Percentiles rank a stretch among this genome's conserved stretches.
Evolutionary conservation across 2,888 invertebrate species (phyloP).

Genomic region (Calameuta idolon): DNA sequence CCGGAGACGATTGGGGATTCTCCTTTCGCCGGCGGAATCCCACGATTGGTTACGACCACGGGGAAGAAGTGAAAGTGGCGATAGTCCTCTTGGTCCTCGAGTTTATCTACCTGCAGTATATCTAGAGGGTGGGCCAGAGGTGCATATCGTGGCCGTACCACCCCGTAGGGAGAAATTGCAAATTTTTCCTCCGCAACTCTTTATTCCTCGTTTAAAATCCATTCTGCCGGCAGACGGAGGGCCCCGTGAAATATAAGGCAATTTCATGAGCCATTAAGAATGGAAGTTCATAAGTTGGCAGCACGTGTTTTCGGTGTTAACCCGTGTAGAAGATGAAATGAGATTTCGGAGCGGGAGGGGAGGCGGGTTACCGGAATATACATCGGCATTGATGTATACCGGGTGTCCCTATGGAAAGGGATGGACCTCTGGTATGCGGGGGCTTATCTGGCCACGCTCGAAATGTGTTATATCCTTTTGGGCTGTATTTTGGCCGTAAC

Average conservation of each 20-base stretch:
- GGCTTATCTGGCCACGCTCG: conserved; percentile 29
- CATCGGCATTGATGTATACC: conserved; percentile 44
- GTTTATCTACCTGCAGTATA: not conserved
- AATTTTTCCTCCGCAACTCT: conserved; percentile 5
- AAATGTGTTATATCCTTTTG: conserved; percentile 16
- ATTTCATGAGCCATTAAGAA: conserved; percentile 61
- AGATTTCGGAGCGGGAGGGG: conserved; percentile 45
- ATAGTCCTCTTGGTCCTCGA: not conserved
- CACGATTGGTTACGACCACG: not conserved
- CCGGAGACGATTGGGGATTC: not conserved
- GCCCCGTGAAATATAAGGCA: conserved; percentile 56
- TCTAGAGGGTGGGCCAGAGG: not conserved
- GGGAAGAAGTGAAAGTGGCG: not conserved
- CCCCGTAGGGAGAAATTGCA: not conserved
- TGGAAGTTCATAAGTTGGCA: conserved; percentile 57
- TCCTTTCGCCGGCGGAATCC: not conserved
- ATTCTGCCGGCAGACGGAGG: conserved; percentile 34
- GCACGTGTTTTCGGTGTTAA: conserved; percentile 61
- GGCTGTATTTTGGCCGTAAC: conserved; percentile 3
- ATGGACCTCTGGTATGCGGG: conserved; percentile 11
- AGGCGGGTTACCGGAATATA: conserved; percentile 11
- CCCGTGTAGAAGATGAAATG: conserved; percentile 58
- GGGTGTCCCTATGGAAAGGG: conserved; percentile 32
- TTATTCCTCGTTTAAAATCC: conserved; percentile 33
- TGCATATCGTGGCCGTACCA: not conserved